Evolutionary conservation across 1,140 invertebrate genomes (phyloP).

Genomic region (Eciton burchellii): DNA sequence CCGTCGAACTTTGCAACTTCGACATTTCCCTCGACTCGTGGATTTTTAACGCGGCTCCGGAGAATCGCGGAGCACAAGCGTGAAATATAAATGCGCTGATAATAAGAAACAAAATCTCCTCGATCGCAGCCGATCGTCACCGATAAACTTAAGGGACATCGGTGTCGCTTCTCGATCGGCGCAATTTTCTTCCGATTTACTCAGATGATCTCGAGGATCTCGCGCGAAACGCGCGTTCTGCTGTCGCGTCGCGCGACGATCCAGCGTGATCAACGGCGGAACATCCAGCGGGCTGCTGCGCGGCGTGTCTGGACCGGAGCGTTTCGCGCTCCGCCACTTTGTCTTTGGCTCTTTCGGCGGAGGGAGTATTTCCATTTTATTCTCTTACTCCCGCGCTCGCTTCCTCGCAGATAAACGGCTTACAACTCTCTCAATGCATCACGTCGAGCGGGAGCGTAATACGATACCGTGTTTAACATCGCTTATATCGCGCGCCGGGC

Average conservation of each 20-base stretch:
- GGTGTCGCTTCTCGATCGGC: background rate
- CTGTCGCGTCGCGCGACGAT: background rate
- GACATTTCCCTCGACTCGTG: too few relatives aligned
- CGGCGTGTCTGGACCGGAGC: slow-evolving; percentile 2
- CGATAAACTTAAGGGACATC: background rate
- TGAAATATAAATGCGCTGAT: background rate
- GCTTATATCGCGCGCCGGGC: slow-evolving; percentile 45
- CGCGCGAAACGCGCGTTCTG: too few relatives aligned
- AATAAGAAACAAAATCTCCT: background rate
- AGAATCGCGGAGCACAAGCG: background rate
- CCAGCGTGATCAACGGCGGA: slow-evolving; percentile 20
- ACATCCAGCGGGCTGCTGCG: slow-evolving; percentile 14
- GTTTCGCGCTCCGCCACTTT: slow-evolving; percentile 41
- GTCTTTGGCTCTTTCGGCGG: slow-evolving; percentile 34
- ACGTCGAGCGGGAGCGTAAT: slow-evolving; percentile 42
- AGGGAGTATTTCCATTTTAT: slow-evolving; percentile 56
- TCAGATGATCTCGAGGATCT: too few relatives aligned
- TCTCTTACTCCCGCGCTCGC: slow-evolving; percentile 45
- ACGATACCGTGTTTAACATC: slow-evolving; percentile 61
- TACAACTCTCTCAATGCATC: slow-evolving; percentile 60
- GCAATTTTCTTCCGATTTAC: too few relatives aligned
- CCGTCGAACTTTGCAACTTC: background rate
- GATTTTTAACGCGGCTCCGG: background rate
- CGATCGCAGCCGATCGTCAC: background rate
- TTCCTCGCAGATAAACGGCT: slow-evolving; percentile 55